A percentile compares a stretch with the other conserved stretches of the same genome.
These are phyloP conservation scores for Gibbula magus DNA, from an alignment of 2,888 invertebrate genomes.

Conservation along the genomic window DNA sequence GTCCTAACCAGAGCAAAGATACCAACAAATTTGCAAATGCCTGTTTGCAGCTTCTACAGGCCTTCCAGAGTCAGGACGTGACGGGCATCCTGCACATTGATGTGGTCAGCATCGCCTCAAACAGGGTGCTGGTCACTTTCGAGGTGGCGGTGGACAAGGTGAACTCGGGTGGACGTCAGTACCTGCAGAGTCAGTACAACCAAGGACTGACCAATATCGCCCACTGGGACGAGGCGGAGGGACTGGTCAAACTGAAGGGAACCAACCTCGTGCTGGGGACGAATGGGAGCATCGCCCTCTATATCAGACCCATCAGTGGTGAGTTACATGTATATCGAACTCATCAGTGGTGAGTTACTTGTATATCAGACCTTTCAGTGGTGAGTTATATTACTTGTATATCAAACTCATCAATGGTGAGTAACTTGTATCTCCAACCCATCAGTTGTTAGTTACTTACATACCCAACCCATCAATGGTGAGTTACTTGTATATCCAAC, in stretches of 20 bases:
- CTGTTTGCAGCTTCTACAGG: slow-evolving; percentile 27
- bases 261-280: slow-evolving; percentile 29
- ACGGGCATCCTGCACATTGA: slow-evolving; percentile 30
- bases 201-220: slow-evolving; percentile 26
- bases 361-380: too few relatives aligned
- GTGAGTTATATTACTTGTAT: too few relatives aligned
- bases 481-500: too few relatives aligned
- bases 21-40: not conserved
- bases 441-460: too few relatives aligned
- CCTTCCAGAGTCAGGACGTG: slow-evolving; percentile 24
- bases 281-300: slow-evolving; percentile 30
- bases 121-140: slow-evolving; percentile 26
- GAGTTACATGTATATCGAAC: not conserved
- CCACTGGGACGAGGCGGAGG: slow-evolving; percentile 27
- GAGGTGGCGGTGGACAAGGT: slow-evolving; percentile 34
- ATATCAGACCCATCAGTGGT: slow-evolving; percentile 32
- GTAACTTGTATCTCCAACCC: too few relatives aligned
- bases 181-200: slow-evolving; percentile 31
- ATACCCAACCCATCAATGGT: too few relatives aligned
- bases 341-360: too few relatives aligned
- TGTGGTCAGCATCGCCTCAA: slow-evolving; percentile 11
- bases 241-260: slow-evolving; percentile 32
- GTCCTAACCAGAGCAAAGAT: too few relatives aligned
- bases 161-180: slow-evolving; percentile 28
- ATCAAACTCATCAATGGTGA: too few relatives aligned